Percentiles rank a stretch among this genome's conserved stretches.
Evolutionary conservation across 2,797 vertebrate genomes (phyloP).

Genomic region (Gymnopithys bicolor): DNA sequence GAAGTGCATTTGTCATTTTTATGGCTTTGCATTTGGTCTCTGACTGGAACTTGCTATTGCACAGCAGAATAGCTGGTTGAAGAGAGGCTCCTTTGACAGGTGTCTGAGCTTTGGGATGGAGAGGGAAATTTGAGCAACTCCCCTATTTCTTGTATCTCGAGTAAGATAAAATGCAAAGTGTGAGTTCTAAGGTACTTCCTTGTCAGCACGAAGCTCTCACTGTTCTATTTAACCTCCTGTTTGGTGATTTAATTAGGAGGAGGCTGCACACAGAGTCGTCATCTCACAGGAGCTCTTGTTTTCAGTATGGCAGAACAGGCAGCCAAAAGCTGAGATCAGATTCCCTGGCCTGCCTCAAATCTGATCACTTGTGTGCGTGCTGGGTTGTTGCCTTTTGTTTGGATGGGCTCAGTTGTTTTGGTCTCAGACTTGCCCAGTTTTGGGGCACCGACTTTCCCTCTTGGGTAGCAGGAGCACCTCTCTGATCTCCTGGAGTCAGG

Average conservation of each 20-base stretch:
- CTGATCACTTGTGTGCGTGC: neutral
- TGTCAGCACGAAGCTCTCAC: neutral
- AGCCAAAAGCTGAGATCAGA: neutral
- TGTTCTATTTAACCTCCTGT: neutral
- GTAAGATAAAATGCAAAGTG: neutral
- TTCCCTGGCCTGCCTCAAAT: neutral
- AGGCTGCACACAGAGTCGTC: neutral
- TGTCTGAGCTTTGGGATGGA: neutral
- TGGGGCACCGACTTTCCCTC: neutral
- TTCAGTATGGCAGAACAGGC: neutral
- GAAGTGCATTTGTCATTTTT: neutral
- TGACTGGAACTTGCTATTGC: neutral
- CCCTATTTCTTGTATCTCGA: neutral
- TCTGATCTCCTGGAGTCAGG: neutral
- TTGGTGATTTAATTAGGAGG: neutral
- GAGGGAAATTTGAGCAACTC: neutral
- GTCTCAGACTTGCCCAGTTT: neutral
- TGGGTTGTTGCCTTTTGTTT: neutral
- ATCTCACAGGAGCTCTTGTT: neutral
- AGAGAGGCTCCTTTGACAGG: neutral
- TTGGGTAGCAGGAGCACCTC: accelerated
- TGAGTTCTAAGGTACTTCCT: neutral
- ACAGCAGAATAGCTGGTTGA: neutral
- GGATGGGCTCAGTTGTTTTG: neutral
- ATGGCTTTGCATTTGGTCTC: neutral